Evolutionary conservation across 2,113 vertebrate genomes (phyloP), one percentile per base, ranked within the genome.

Genomic region (Syrmaticus mikado): DNA sequence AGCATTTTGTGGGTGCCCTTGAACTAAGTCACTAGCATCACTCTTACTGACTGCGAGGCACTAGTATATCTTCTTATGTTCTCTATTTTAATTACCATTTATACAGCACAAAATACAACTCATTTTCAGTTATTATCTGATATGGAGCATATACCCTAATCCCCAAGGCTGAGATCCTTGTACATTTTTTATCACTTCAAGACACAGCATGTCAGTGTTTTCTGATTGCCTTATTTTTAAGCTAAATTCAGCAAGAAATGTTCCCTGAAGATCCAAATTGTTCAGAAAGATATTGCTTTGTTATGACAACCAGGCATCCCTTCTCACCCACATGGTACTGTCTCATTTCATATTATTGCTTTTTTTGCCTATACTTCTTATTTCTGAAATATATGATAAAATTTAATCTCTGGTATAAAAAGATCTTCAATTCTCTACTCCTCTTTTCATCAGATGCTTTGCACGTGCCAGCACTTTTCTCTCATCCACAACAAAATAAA

Each of bases 221-320:
- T 94, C 82, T 79, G 70, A 27, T 64, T 93, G 61, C 93, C 74
- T 86, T 95, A 65, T 87, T 95, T 94, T 96, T 90, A 92, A 88
- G 53, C 55, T 82, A 92, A 96, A 93, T 96, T 79, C 92, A 92
- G 43, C 50, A 94, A 84, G 68, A 97, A 95, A 90, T 50, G 45
- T 92, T 95, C 76, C 82, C 74, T 27, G 22, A 70, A 88, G 45
- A 75, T 77, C 48, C 57, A 64, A 81, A 79, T 53, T 85, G 41
- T 82, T 81, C 90, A 72, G 87, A 89, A 82, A 94, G 58, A 25
- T 81, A 86, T 75, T 89, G 61, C 34, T 94, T 66, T 82, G 13
- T 84, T 92, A 65, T 71, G 36, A 67, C 40, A 64, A 28, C 34
- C 50, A 57, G 65, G n/a, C 60, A 66, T 64, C 32, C 40, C 32